Base-by-base conservation (phyloP, 2,113 vertebrate genomes). In the Erinaceus europaeus region DNA sequence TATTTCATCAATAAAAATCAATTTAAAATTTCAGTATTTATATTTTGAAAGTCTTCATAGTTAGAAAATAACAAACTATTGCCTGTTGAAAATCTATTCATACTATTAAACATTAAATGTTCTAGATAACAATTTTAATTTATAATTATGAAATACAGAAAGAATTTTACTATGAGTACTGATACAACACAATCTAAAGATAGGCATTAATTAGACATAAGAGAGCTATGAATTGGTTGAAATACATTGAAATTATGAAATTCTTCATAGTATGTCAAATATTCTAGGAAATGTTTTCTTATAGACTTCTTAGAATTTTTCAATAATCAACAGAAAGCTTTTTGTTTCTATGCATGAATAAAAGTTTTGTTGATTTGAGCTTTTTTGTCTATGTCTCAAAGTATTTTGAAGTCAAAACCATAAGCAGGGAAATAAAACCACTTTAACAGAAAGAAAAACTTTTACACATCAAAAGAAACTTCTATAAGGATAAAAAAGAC, bases 1-100 rank as follows among this genome's bases (percentile, higher is more conserved):
- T n/a, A n/a, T n/a, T n/a, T n/a, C n/a, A n/a, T n/a, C n/a, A n/a
- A n/a, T n/a, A n/a, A n/a, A n/a, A n/a, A n/a, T n/a, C n/a, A n/a
- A n/a, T n/a, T n/a, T n/a, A n/a, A n/a, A n/a, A 90, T 74, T 40
- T 86, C 36, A 76, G 18, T 34, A 88, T 40, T 69, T 91, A 27
- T 34, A 75, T 52, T 64, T 53, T 42, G 14, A 79, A 86, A 77
- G 29, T 92, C 72, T 80, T 90, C 72, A 80, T 27, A 71, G 55
- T 90, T 92, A 84, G 1, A 90, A 92, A 93, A 86, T 38, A 44
- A 86, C 0, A 95, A 57, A 9, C 6, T 42, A 34, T n/a, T 74
- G 62, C 32, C n/a, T 79, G 6, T 36, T 86, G 27, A 68, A 42
- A 88, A 73, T 55, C 71, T 76, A 89, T 73, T 78, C 53, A 29